Conservation (phyloP, 2,888 invertebrate genomes). For the Eudemis profundana region DNA sequence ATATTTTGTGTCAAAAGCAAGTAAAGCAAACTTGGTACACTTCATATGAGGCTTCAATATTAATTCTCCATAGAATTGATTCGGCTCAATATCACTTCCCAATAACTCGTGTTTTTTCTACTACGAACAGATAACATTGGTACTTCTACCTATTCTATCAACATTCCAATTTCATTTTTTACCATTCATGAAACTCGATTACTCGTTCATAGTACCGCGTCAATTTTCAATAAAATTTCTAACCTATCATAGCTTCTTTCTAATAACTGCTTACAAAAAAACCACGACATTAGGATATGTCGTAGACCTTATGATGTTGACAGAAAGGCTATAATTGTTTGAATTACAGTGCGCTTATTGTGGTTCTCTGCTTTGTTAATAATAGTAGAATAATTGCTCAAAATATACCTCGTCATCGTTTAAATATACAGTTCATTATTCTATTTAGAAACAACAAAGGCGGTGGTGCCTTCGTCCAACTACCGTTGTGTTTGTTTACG, state of each 20-base stretch:
- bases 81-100: no score
- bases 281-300: neutral
- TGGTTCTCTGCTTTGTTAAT: slow-evolving; percentile 19
- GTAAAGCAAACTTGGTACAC: no score
- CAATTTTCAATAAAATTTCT: slow-evolving; percentile 27
- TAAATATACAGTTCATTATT: slow-evolving; percentile 51
- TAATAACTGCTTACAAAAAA: slow-evolving; percentile 24
- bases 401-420: slow-evolving; percentile 65
- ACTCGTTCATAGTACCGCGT: slow-evolving; percentile 4
- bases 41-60: no score
- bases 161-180: slow-evolving; percentile 12
- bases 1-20: no score
- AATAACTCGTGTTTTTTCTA: no score
- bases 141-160: neutral
- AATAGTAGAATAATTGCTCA: slow-evolving; percentile 35
- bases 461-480: slow-evolving; percentile 55
- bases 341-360: neutral
- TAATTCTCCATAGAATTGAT: no score
- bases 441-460: slow-evolving; percentile 43
- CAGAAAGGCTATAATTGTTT: neutral
- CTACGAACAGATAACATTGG: no score
- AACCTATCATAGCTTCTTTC: slow-evolving; percentile 27
- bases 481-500: slow-evolving; percentile 71
- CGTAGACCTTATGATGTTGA: neutral
- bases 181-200: slow-evolving; percentile 7